A percentile compares a stretch with the other conserved stretches of the same genome.
phyloP scores from a whole-genome alignment of 2,888 invertebrate species.

The Helicoverpa assulta region DNA sequence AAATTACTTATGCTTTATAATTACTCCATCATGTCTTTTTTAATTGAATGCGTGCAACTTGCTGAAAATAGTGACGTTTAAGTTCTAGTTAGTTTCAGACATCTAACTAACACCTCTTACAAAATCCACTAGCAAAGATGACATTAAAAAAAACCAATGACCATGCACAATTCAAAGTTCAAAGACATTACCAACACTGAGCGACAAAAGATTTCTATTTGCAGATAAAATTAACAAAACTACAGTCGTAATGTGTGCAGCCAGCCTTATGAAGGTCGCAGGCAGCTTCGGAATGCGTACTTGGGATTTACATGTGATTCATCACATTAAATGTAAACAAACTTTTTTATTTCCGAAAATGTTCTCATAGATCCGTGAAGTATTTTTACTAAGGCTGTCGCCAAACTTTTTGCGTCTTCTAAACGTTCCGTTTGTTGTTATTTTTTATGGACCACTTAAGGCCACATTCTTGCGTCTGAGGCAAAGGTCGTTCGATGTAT shows the following conservation, averaged over 20 bases:
- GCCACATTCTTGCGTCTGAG: conserved; percentile 31
- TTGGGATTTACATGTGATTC: conserved; percentile 84
- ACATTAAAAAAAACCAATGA: not conserved
- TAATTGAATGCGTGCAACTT: too few relatives aligned
- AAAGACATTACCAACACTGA: conserved; percentile 24
- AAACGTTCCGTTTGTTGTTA: conserved; percentile 17
- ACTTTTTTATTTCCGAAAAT: conserved; percentile 73
- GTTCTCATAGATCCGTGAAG: conserved; percentile 78
- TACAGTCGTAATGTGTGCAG: conserved; percentile 60
- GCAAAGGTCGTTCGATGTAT: conserved; percentile 23
- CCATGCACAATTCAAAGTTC: conserved; percentile 12
- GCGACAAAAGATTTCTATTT: conserved; percentile 20
- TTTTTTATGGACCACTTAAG: conserved; percentile 25
- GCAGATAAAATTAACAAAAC: not conserved
- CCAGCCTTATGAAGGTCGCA: conserved; percentile 75
- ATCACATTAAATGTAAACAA: conserved; percentile 82
- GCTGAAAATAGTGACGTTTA: too few relatives aligned
- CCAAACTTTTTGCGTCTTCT: conserved; percentile 19
- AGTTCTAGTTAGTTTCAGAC: too few relatives aligned
- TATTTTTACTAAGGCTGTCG: conserved; percentile 54
- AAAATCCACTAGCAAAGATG: not conserved
- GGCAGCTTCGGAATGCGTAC: conserved; percentile 72
- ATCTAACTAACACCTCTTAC: too few relatives aligned
- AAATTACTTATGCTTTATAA: too few relatives aligned
- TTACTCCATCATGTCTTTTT: too few relatives aligned